phyloP scores from a whole-genome alignment of 2,797 vertebrate species.

The Urosaurus nigricauda region DNA sequence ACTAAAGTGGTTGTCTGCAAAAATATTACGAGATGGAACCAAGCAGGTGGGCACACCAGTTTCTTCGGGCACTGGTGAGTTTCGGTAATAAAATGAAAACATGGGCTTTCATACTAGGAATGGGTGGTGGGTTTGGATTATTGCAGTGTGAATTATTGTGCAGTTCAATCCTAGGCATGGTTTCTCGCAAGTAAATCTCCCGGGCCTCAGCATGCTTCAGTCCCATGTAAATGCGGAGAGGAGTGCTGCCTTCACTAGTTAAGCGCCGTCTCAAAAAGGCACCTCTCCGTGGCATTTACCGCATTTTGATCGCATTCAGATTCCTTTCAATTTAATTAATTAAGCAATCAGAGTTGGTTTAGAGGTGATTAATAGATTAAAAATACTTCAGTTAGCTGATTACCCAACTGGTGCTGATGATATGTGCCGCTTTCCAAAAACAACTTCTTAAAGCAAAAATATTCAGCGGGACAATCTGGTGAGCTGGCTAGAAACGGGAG shows the following conservation, averaged over 20 bases:
- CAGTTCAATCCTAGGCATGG: neutral
- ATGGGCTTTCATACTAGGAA: neutral
- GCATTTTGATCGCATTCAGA: neutral
- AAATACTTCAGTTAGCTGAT: neutral
- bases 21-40: neutral
- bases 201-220: neutral
- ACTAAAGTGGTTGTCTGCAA: neutral
- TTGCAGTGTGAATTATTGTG: neutral
- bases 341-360: too few species aligned
- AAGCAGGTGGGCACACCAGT: neutral
- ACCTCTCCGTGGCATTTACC: too few species aligned
- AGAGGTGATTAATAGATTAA: too few species aligned
- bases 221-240: neutral
- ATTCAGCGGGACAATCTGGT: neutral
- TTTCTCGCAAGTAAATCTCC: too few species aligned
- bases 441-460: neutral
- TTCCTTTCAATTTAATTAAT: neutral
- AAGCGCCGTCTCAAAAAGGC: neutral
- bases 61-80: neutral
- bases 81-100: neutral
- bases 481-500: neutral
- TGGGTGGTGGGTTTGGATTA: neutral
- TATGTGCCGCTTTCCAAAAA: neutral
- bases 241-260: neutral
- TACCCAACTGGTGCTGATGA: too few species aligned